Base-by-base conservation (phyloP, 2,113 vertebrate species). In the Dicerorhinus sumatrensis region DNA sequence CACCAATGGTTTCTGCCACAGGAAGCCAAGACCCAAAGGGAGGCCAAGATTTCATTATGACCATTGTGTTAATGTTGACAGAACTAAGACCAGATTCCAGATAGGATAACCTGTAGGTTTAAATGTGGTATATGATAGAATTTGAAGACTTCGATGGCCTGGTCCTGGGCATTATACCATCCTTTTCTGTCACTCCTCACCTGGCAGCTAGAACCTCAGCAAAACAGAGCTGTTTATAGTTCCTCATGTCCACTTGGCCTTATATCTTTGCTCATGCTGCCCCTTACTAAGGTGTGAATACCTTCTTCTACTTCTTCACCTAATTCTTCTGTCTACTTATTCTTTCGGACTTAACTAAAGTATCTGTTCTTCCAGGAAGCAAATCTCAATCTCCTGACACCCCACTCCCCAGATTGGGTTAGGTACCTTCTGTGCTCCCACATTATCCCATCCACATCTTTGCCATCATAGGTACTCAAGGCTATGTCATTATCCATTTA, bases 311-410 rank as follows among this genome's bases (percentile, higher is more conserved):
- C 75, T 63, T 23, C 63, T n/a, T 84, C 21, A 62, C 42, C 77
- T 81, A n/a, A 31, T 3, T 91, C 46, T 31, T 67, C 25, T 54
- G 17, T 79, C 25, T 72, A 0, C 16, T 93, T 76, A 11, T 77
- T 85, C 48, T 89, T 94, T 96, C 88, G 85, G 63, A 83, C 31
- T 48, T 89, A 73, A 72, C 36, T n/a, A 23, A 58, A 82, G 31
- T 3, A 73, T 54, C 36, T 75, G 31, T 91, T 54, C 39, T 89
- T 92, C 39, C 17, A 75, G 39, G 29, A 84, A 62, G 12, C 58
- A 5, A 10, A 56, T 56, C 60, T 5, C 5, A 81, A 31, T 69
- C 42, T 80, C 58, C 12, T 39, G 58, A 92, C 63, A 27, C 21
- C 51, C 39, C n/a, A 67, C 62, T 69, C 8, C 42, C 25, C 60